phyloP scores from a whole-genome alignment of 2,113 vertebrate species.

The Indri indri region DNA sequence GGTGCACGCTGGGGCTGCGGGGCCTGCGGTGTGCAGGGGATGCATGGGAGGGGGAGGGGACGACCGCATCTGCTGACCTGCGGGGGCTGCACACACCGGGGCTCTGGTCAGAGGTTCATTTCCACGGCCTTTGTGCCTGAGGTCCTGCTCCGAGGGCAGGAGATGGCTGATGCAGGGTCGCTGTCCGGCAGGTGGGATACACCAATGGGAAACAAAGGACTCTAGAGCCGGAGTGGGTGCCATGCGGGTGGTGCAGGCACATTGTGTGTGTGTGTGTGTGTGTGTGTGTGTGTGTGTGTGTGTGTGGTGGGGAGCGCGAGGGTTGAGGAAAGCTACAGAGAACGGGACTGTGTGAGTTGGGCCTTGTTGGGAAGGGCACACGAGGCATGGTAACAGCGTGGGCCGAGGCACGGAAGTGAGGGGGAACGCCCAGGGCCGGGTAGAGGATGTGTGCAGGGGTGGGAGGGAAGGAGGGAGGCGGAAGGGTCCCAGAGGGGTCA shows the following conservation, averaged over 20 bases:
- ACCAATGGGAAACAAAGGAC: not conserved
- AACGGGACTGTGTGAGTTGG: accelerated
- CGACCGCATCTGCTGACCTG: not conserved
- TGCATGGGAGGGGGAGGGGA: not conserved
- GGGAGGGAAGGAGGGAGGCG: accelerated
- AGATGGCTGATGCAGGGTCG: not conserved
- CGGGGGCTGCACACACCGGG: accelerated
- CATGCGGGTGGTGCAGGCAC: accelerated
- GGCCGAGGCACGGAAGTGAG: accelerated
- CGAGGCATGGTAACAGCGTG: accelerated
- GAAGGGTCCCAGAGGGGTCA: not conserved
- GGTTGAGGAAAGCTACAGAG: not conserved
- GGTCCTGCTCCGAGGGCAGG: not conserved
- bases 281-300: too few species aligned
- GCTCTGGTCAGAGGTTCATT: not conserved
- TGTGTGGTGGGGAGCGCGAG: too few species aligned
- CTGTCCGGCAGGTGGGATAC: not conserved
- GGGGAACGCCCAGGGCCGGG: accelerated
- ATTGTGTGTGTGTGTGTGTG: too few species aligned
- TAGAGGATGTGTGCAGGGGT: accelerated
- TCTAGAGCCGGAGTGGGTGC: not conserved
- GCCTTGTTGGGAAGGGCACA: not conserved
- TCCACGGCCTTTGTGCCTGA: not conserved
- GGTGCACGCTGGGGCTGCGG: too few species aligned
- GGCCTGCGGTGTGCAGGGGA: not conserved